Evolutionary conservation across 2,113 vertebrate species (phyloP).

Genomic region (Noctilio leporinus): DNA sequence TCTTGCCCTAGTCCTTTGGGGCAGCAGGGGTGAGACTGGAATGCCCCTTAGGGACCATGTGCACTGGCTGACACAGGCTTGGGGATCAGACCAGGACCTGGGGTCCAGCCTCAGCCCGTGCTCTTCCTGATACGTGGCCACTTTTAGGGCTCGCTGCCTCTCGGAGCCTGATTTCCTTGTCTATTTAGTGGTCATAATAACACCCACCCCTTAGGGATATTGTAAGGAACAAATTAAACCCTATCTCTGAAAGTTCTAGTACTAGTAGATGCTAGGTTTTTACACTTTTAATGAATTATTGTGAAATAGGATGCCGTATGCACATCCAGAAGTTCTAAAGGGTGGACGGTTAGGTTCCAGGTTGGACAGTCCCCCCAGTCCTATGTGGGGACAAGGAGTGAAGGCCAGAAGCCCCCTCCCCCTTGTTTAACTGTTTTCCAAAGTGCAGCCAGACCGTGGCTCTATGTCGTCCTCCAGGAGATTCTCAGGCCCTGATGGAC

Average conservation of each 20-base stretch:
- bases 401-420: background rate
- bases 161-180: background rate
- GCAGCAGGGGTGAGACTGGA: background rate
- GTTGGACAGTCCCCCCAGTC: background rate
- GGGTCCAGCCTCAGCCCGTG: background rate
- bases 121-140: background rate
- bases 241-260: background rate
- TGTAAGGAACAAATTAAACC: background rate
- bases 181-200: background rate
- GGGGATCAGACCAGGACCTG: background rate
- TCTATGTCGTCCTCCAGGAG: background rate
- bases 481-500: fast-evolving
- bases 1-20: background rate
- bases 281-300: background rate
- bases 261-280: background rate
- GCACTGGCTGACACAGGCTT: background rate
- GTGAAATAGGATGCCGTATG: background rate
- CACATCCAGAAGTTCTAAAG: background rate
- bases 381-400: background rate
- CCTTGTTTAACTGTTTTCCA: background rate
- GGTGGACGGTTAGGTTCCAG: background rate
- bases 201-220: background rate
- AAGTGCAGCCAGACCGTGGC: background rate
- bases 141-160: background rate
- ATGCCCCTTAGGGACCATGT: no score